Percentiles rank a stretch among this genome's conserved stretches.
These are phyloP conservation scores for Temnothorax longispinosus DNA, from an alignment of 1,140 invertebrate species.

Conservation along the genomic window DNA sequence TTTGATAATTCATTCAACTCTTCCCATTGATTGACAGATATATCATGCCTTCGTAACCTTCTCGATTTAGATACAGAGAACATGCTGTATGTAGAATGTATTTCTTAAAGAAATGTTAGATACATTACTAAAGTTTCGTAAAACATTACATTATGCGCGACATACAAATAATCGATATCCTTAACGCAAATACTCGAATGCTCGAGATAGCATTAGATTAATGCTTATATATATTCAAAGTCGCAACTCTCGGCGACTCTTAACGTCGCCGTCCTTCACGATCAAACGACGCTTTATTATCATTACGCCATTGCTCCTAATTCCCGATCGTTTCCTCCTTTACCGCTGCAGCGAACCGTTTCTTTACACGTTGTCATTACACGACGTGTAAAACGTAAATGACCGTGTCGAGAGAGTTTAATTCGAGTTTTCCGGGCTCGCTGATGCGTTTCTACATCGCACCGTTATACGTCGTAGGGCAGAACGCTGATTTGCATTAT, in stretches of 20 bases:
- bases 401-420: not conserved
- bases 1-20: not conserved
- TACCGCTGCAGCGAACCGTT: not conserved
- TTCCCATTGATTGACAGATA: not conserved
- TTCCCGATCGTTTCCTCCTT: conserved; percentile 12
- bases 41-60: not conserved
- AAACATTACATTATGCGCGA: not conserved
- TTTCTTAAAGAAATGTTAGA: not conserved
- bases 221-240: not conserved
- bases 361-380: not conserved
- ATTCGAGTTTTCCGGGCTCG: not conserved
- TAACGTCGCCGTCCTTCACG: not conserved
- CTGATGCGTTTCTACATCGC: not conserved
- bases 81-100: too few relatives aligned
- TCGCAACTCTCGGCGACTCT: not conserved
- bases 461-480: conserved; percentile 19
- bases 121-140: not conserved
- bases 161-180: not conserved
- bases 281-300: conserved; percentile 33
- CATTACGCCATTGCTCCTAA: not conserved
- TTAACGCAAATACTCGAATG: not conserved
- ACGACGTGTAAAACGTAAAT: conserved; percentile 14
- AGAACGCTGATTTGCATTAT: conserved; percentile 37
- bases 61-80: not conserved
- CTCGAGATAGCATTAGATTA: not conserved